A percentile compares a stretch with the other conserved stretches of the same genome.
Evolutionary conservation across 2,113 vertebrate species (phyloP).

Genomic region (Pomatostomus ruficeps): DNA sequence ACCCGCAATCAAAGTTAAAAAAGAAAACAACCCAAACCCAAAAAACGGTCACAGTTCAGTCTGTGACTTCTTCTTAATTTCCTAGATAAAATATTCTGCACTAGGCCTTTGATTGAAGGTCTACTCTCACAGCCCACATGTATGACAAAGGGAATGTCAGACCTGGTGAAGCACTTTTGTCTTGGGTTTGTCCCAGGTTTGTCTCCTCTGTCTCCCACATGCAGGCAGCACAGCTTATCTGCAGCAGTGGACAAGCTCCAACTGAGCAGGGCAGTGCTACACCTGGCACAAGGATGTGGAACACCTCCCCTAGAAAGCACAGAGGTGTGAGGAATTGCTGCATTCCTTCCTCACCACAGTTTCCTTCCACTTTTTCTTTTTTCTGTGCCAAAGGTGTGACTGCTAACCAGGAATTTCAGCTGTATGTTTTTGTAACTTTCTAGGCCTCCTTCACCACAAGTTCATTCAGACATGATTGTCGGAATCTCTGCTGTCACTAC

Average conservation of each 20-base stretch:
- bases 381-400: background rate
- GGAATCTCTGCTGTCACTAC: background rate
- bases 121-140: background rate
- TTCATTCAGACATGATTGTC: background rate
- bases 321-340: background rate
- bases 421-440: background rate
- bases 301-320: background rate
- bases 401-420: background rate
- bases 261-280: background rate
- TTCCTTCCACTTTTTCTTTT: background rate
- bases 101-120: background rate
- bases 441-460: background rate
- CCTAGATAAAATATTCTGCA: background rate
- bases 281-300: background rate
- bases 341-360: background rate
- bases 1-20: background rate
- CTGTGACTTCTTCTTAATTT: background rate
- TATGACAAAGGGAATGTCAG: rapidly evolving
- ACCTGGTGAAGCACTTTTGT: background rate
- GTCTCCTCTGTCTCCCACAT: background rate
- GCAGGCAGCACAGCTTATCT: background rate
- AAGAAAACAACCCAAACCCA: background rate
- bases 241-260: background rate
- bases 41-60: background rate
- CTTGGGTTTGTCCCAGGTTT: background rate